Base-by-base conservation (phyloP, 2,797 vertebrate genomes). In the Bradypodion pumilum region DNA sequence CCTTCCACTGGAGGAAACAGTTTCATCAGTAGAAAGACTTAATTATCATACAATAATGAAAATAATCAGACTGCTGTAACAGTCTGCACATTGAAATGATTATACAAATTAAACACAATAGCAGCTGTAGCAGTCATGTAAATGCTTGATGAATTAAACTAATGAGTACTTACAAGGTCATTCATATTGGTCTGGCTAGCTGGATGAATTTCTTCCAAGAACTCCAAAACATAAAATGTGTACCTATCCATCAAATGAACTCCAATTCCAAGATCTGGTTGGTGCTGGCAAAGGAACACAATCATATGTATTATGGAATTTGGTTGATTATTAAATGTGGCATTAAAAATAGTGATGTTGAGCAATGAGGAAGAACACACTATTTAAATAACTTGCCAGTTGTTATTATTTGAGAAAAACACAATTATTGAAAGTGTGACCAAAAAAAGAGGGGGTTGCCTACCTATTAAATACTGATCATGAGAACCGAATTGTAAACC, bases 231-330 rank as follows among this genome's bases (percentile, higher is more conserved):
- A 89, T 99, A 99, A 95, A 99, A 99, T 0, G 99, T 99, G 91
- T 99, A 99, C 86, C 98, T 97, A 91, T 99, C 99, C 98, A 99
- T 99, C 90, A 99, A 95, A 88, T 99, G 98, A 65, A 99, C 99
- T 0, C 99, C 99, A 56, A 99, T 98, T 49, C 96, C 98, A 92
- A 98, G 95, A 94, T 99, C 99, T 25, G 98, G 98, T 29, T 99
- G 99, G 91, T 99, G 98, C 99, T 99, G 86, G 87, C 92, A 86
- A 91, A 87, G 7, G 82, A 82, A 87, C 19, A 84, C 0, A 85
- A 25, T 35, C 5, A 84, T 12, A 68, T 37, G 13, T 62, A 25
- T 90, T 88, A 91, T 0, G 37, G 23, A 23, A 35, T 74, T 72
- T 52, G 74, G 62, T 29, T 66, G 77, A 46, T 23, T 69, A 9